Evolutionary conservation across 2,113 vertebrate species (phyloP), one percentile per base, ranked within the genome.

Genomic region (Zapus hudsonius): DNA sequence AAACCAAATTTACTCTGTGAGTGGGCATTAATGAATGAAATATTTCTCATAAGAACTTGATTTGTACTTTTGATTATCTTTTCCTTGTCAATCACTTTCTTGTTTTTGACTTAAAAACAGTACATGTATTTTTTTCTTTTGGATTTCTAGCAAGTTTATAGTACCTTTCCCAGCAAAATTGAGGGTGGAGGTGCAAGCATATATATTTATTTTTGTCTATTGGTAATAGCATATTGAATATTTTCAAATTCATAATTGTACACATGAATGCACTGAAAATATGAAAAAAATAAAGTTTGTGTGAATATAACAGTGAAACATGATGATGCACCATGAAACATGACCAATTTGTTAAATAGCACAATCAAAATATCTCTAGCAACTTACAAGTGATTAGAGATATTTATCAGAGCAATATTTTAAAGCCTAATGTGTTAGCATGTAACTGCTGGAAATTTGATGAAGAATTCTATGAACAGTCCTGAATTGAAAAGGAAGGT

Each of bases 261-360:
- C 20, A 83, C 31, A 74, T 70, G 72, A 57, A 31, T 87, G 87
- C 84, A 17, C 36, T 64, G 6, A 93, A 91, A 91, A 79, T 86
- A 86, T 17, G 25, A 89, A 88, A 70, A 25, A 55, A 61, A 10
- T 59, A 64, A 94, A 27, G 27, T 69, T 85, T 91, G 10, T 89
- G 2, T 78, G 20, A n/a, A n/a, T 7, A 42, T 74, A 76, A 36
- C 55, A 88, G 38, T 85, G 38, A 94, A 79, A 86, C 22, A 57
- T 73, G 27, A 36, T 38, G 7, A 1, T 67, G 0, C 10, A 40
- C 55, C 70, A 47, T 61, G 7, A 85, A 74, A 73, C 40, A 67
- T 74, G 63, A 31, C 25, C 33, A 38, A 5, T 61, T 85, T 85
- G 42, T 79, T 88, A 92, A 95, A 76, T 31, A 61, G 9, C 38